Base-by-base conservation (phyloP, 2,797 vertebrate genomes). In the Balearica regulorum region DNA sequence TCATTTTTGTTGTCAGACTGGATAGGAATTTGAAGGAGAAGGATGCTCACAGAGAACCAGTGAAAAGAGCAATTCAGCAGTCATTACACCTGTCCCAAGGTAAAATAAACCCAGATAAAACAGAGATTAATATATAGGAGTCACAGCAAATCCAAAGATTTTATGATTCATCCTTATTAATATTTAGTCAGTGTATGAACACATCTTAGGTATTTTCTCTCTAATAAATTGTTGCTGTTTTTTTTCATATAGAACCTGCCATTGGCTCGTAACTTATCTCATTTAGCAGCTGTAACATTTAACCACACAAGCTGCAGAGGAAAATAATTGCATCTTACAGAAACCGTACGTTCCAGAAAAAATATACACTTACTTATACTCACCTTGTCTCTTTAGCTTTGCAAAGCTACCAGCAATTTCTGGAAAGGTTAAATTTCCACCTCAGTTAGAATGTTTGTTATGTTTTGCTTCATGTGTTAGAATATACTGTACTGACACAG, bases 221-320 rank as follows among this genome's bases (percentile, higher is more conserved):
- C 92, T 81, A 53, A 55, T 15, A 49, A 84, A 60, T 60, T 3
- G 31, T 93, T 94, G 87, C 93, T 90, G 51, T 78, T 93, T 70
- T 77, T 90, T 95, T 85, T 76, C 57, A 44, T 60, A 29, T 84
- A 96, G 86, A 91, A 71, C 70, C 72, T 78, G 39, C 69, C 91
- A 25, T 83, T 78, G 87, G 48, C 71, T 94, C 13, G 3, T 95
- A 84, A 60, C 72, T 93, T 90, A 25, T 71, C 88, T 94, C 73
- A 35, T 90, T 94, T 94, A 94, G 95, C 86, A 94, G 93, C 83
- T 89, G 83, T 55, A 88, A 48, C 87, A 85, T 94, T 93, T 96
- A 97, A 83, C 70, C 68, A 44, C 66, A 51, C 41, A 17, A 91
- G 78, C 89, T 91, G 86, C 95, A 91, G 77, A 80, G 86, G 46